Base-by-base conservation (phyloP, 2,888 invertebrate species). In the Ellobium chinense region DNA sequence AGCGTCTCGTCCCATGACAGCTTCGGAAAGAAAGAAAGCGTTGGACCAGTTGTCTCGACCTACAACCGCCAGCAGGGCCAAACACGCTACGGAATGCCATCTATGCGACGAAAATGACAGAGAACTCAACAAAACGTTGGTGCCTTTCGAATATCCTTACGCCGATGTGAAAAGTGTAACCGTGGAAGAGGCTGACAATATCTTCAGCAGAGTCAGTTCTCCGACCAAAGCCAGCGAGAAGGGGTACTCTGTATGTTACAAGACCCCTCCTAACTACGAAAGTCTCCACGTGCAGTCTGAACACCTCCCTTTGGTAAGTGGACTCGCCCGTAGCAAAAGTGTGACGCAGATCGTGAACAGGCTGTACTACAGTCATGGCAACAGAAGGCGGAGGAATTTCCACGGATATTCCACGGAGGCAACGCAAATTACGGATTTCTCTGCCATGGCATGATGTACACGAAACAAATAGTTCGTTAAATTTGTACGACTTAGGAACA, bases 121-220 rank as follows among this genome's bases (percentile, higher is more conserved):
- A 14, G 66, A 82, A 27, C 39, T 56, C n/a, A 84, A 84, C 37
- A 81, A 78, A 62, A 69, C 73, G 3, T 76, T 80, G 27, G 80
- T 70, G 12, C 83, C 83, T 7, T 83, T 82, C 70, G 78, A 80
- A 31, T 82, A 84, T 68, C 74, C 77, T 36, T 81, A 82, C 66
- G 80, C 74, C 14, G 69, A 83, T 46, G 78, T 72, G n/a, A 58
- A 46, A 56, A 7, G 31, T 2, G 79, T 80, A 12, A 66, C 76
- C 1, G 63, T 39, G 1, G 84, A 81, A 18, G 81, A 82, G 58
- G 75, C 78, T 5, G 78, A 65, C 21, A 37, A 56, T 31, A 78
- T 84, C 36, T 73, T 83, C 31, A 72, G 74, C 2, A 76, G 84
- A 14, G 66, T 84, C n/a, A 75, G 80, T 66, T 66, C 78, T 3